These are phyloP conservation scores for Bombus pascuorum DNA, from an alignment of 1,140 invertebrate species.

Conservation along the genomic window DNA sequence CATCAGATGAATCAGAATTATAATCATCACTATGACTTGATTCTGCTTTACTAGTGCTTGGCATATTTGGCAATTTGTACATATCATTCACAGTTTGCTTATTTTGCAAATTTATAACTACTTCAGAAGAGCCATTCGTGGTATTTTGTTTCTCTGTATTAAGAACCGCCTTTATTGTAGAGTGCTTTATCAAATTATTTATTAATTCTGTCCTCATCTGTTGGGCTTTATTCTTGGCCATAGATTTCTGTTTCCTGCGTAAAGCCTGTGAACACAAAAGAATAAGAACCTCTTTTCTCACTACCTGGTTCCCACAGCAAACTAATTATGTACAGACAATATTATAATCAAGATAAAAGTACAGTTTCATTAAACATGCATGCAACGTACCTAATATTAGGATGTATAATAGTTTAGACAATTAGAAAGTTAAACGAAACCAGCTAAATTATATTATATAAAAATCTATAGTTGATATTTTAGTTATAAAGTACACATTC, in stretches of 20 bases:
- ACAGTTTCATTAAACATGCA: constrained; percentile 55
- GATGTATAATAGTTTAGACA: not conserved
- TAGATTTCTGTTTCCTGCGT: constrained; percentile 89
- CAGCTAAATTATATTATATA: constrained; percentile 9
- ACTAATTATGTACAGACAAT: constrained; percentile 77
- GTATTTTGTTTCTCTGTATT: constrained; percentile 65
- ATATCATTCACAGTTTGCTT: constrained; percentile 81
- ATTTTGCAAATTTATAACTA: constrained; percentile 43
- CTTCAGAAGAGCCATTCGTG: constrained; percentile 18
- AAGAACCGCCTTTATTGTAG: constrained; percentile 79
- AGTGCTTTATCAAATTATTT: constrained; percentile 84
- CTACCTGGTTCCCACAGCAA: constrained; percentile 77
- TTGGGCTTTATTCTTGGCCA: constrained; percentile 87
- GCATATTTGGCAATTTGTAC: constrained; percentile 88
- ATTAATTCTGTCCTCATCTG: constrained; percentile 89
- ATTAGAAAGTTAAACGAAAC: constrained; percentile 30
- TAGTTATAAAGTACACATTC: not conserved
- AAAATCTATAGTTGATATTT: constrained; percentile 11
- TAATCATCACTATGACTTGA: constrained; percentile 73
- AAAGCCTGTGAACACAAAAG: constrained; percentile 85
- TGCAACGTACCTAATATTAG: constrained; percentile 19
- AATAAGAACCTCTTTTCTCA: constrained; percentile 77
- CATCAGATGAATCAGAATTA: constrained; percentile 76
- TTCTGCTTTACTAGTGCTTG: constrained; percentile 78
- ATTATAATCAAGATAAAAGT: constrained; percentile 77